A percentile compares a stretch with the other conserved stretches of the same genome.
Evolutionary conservation across 2,113 vertebrate species (phyloP).

Genomic region (Trachemys scripta): DNA sequence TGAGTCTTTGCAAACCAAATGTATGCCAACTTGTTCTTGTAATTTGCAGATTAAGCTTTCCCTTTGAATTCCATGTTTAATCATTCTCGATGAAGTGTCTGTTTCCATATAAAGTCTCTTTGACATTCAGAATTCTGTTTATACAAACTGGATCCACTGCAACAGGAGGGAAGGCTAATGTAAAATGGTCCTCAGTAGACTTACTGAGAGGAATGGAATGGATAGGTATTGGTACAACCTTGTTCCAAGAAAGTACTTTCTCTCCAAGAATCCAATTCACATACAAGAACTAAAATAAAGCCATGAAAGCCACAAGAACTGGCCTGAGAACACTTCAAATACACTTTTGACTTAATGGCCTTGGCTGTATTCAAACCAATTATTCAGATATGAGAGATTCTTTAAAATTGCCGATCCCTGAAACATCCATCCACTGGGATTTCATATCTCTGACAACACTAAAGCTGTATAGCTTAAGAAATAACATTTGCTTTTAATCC

Average conservation of each 20-base stretch:
- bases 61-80: not conserved
- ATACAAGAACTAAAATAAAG: not conserved
- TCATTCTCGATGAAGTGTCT: not conserved
- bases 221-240: fast-evolving
- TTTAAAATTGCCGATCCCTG: not conserved
- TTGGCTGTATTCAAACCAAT: not conserved
- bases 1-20: not conserved
- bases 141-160: not conserved
- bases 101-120: not conserved
- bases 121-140: not conserved
- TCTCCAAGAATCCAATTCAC: not conserved
- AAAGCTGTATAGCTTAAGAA: not conserved
- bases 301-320: not conserved
- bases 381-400: not conserved
- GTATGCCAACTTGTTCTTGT: not conserved
- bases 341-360: not conserved
- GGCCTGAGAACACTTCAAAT: not conserved
- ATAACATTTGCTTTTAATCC: not conserved
- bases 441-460: constrained; percentile 2
- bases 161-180: not conserved
- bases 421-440: not conserved
- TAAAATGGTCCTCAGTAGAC: not conserved
- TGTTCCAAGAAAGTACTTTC: not conserved
- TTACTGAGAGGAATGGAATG: not conserved
- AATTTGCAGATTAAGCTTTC: not conserved